Evolutionary conservation across 2,113 vertebrate species (phyloP).

Genomic region (Cheilinus undulatus): DNA sequence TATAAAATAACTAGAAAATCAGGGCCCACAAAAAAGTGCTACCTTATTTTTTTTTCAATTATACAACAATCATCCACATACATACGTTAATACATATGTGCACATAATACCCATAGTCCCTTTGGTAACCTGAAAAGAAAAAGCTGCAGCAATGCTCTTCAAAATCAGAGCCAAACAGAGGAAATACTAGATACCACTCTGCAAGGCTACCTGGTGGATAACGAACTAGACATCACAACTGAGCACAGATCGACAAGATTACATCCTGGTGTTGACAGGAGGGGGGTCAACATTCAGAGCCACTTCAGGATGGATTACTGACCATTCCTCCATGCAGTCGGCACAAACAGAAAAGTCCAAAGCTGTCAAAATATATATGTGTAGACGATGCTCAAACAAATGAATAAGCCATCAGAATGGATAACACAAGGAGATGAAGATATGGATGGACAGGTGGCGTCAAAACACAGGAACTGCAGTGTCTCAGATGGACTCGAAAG

Average conservation of each 20-base stretch:
- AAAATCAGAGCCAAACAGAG: neutral
- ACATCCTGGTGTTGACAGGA: conserved; percentile 47
- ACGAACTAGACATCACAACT: neutral
- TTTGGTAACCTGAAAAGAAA: too few species aligned
- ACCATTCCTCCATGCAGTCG: conserved; percentile 29
- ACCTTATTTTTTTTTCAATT: too few species aligned
- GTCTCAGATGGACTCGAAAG: conserved; percentile 29
- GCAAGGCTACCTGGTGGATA: conserved; percentile 2
- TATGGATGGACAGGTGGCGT: conserved; percentile 35
- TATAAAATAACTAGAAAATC: too few species aligned
- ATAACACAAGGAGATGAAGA: conserved; percentile 37
- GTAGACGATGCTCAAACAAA: conserved; percentile 40
- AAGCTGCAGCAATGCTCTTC: neutral
- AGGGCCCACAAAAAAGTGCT: too few species aligned
- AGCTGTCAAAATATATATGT: conserved; percentile 56
- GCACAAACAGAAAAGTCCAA: conserved; percentile 31
- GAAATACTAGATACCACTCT: neutral
- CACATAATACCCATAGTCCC: too few species aligned
- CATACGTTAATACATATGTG: too few species aligned
- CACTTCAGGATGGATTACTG: conserved; percentile 54
- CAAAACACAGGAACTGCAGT: conserved; percentile 38
- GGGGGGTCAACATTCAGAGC: conserved; percentile 54
- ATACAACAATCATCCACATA: too few species aligned
- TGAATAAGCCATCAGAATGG: conserved; percentile 43
- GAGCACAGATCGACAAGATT: conserved; percentile 34